Percentiles rank a stretch among this genome's conserved stretches.
These are phyloP conservation scores for Catostomus latipinnis DNA, from an alignment of 2,797 vertebrate genomes.

Conservation along the genomic window DNA sequence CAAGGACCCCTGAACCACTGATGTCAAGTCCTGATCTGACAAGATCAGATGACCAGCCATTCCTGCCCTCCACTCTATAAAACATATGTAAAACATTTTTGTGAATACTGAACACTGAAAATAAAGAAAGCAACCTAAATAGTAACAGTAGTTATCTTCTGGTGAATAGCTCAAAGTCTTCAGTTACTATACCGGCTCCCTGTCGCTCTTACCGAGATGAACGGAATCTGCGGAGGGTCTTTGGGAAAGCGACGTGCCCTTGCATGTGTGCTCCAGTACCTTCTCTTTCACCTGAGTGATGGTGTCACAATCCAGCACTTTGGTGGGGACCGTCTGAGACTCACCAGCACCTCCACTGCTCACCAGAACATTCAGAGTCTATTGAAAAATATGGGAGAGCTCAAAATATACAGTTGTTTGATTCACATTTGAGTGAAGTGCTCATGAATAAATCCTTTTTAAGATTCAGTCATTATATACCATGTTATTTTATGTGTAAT, in stretches of 20 bases:
- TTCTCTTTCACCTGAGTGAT: constrained; percentile 98
- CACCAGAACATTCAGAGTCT: constrained; percentile 90
- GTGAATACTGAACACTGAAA: too few relatives aligned
- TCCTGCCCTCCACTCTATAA: constrained; percentile 92
- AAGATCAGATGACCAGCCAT: constrained; percentile 95
- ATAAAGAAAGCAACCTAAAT: too few relatives aligned
- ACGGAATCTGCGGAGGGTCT: constrained; percentile 89
- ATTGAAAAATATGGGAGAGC: not conserved
- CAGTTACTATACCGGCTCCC: not conserved
- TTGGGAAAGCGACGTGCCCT: constrained; percentile 88
- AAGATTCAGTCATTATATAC: too few relatives aligned
- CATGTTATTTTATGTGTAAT: too few relatives aligned
- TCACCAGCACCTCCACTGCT: constrained; percentile 78
- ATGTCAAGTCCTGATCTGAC: constrained; percentile 95
- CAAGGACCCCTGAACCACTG: constrained; percentile 92
- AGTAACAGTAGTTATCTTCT: not conserved
- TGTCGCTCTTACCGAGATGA: constrained; percentile 85
- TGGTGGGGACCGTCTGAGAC: constrained; percentile 85
- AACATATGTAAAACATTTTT: not conserved
- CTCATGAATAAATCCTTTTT: too few relatives aligned
- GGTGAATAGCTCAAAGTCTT: not conserved
- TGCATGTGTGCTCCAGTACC: constrained; percentile 93
- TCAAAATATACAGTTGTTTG: too few relatives aligned
- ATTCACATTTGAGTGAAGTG: too few relatives aligned
- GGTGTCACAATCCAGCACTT: constrained; percentile 96